Base-by-base conservation (phyloP, 2,797 vertebrate species). In the Potorous gilbertii region DNA sequence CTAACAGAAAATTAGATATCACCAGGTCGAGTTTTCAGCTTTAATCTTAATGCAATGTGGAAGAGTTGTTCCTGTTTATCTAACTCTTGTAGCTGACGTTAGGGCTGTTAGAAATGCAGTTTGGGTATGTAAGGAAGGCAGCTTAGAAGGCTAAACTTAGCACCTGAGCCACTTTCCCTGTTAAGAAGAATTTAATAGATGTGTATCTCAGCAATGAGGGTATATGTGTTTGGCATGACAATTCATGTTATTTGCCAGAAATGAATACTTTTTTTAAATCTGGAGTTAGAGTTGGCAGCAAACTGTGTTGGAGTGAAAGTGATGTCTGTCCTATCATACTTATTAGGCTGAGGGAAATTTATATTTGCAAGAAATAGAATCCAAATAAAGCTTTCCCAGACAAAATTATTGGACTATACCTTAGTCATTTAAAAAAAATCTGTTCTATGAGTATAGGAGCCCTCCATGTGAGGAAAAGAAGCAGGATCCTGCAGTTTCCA, bases 231-330 rank as follows among this genome's bases (percentile, higher is more conserved):
- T 93, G 91, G 96, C 95, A 95, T 97, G 96, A 93, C 62, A 96
- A 97, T 98, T 97, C 96, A 94, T 97, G 97, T 97, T 97, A 94
- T 96, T 98, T 96, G 94, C 97, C 95, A 98, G 95, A 96, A 97
- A 95, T 2, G 90, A 97, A 96, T 97, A 34, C 95, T 94, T 96
- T 87, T 29, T 97, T 93, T 62, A 90, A 93, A 91, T 95, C 52
- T 95, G 62, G 34, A 95, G 90, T 91, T 94, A 92, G 93, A 96
- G 93, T 93, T 97, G 95, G 93, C 94, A 93, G 74, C 12, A 24
- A 95, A 34, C 92, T 92, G 89, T 96, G 96, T 95, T 56, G 74
- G 93, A 94, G 93, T 96, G 94, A 90, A 96, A 95, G 91, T n/a
- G 66, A 56, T 93, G 92, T 31, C 29, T 96, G 95, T 94, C 91